Base-by-base conservation (phyloP, 2,113 vertebrate species). In the Cromileptes altivelis region DNA sequence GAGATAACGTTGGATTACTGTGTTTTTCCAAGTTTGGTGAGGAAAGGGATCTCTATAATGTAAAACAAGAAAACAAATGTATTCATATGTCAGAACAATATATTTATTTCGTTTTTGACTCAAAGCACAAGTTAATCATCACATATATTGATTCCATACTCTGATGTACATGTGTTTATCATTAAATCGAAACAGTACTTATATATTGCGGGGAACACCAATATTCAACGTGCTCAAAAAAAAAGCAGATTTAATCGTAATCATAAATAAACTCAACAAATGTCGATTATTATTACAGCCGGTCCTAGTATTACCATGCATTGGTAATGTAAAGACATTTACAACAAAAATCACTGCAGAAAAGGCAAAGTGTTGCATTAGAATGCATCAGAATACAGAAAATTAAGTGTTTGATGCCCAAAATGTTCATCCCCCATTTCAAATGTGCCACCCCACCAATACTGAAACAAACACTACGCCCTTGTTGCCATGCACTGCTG, bases 1-100 rank as follows among this genome's bases (percentile, higher is more conserved):
- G 23, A 70, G 84, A 89, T 82, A 84, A 69, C 69, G 19, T 37
- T 68, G 6, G 19, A 68, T 64, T 23, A 6, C 69, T 58, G 72
- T 5, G 27, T 64, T 76, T 76, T 71, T 80, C 79, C 70, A 1
- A 12, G 4, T 15, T 6, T 25, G 3, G 12, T 33, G 15, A 75
- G 6, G 42, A 3, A 6, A 17, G 4, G 1, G 1, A 30, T 45
- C 70, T 21, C 14, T 7, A 18, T 13, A 27, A 56, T 30, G 2
- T 1, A 49, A 62, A 78, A 56, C 40, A 79, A 10, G 12, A 61
- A 37, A 1, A 15, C n/a, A 40, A 70, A 18, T 1, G 15, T 23
- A 61, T 12, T 67, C 7, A 72, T 61, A 65, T 55, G 61, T 64
- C 9, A 65, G 21, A 87, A 64, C 1, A 61, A 50, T 57, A 1